These are phyloP conservation scores for Microchirus variegatus DNA, from an alignment of 2,797 vertebrate species.

Conservation along the genomic window DNA sequence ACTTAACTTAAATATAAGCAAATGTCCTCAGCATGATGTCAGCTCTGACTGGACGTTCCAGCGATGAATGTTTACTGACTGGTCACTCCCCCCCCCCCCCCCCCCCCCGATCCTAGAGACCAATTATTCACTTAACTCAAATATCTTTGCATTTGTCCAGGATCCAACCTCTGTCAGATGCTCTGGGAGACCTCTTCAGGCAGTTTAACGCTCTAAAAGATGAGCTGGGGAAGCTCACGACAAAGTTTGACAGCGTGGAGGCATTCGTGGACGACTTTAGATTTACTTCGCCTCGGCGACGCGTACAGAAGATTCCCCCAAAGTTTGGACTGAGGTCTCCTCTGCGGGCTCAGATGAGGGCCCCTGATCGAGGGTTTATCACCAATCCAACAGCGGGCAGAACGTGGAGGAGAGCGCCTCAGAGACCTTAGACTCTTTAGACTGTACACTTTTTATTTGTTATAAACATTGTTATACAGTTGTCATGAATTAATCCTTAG, in stretches of 20 bases:
- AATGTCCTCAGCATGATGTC: no score
- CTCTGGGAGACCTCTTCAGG: conserved; percentile 84
- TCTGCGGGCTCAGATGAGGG: conserved; percentile 43
- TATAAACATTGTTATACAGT: no score
- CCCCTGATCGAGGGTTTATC: conserved; percentile 23
- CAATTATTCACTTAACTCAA: background rate
- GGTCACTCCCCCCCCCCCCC: no score
- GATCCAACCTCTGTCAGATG: conserved; percentile 86
- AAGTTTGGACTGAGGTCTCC: conserved; percentile 42
- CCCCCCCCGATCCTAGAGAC: background rate
- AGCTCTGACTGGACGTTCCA: no score
- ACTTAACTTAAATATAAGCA: no score
- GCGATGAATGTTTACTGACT: background rate
- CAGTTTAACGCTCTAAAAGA: conserved; percentile 87
- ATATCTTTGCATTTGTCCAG: conserved; percentile 57
- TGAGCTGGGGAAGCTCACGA: conserved; percentile 80
- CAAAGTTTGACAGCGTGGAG: conserved; percentile 84
- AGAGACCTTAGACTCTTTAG: conserved; percentile 26
- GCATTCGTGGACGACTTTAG: conserved; percentile 81
- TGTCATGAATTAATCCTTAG: no score
- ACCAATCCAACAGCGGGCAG: conserved; percentile 23
- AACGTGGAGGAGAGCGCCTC: conserved; percentile 47
- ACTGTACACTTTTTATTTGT: background rate
- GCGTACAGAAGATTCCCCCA: conserved; percentile 26
- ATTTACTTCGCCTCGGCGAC: conserved; percentile 29